Percentiles rank a stretch among this genome's conserved stretches.
These are phyloP conservation scores for Crax fasciolata DNA, from an alignment of 2,797 vertebrate genomes.

Conservation along the genomic window DNA sequence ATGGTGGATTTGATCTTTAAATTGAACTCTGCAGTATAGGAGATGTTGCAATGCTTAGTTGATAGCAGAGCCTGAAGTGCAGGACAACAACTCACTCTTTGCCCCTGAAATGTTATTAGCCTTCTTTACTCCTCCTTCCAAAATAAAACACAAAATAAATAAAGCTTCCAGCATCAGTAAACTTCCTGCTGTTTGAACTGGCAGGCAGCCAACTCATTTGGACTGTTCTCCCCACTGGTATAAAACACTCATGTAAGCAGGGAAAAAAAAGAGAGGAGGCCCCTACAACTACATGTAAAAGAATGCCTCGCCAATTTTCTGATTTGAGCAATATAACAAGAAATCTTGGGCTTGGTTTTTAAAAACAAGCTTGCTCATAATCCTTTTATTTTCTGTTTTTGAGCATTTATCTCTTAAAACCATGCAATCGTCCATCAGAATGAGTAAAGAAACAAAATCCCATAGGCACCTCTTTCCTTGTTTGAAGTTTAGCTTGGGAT, in stretches of 20 bases:
- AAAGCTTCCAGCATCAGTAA: conserved; percentile 51
- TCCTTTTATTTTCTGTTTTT: neutral
- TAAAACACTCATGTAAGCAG: conserved; percentile 20
- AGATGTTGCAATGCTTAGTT: conserved; percentile 17
- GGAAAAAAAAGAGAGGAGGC: neutral
- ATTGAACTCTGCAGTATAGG: conserved; percentile 26
- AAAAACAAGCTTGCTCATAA: neutral
- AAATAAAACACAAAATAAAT: conserved; percentile 67
- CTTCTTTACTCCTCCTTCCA: conserved; percentile 39
- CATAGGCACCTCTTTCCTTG: neutral
- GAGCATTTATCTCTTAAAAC: conserved; percentile 43
- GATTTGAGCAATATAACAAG: neutral
- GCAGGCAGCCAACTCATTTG: conserved; percentile 48
- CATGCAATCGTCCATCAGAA: neutral
- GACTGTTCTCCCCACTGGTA: conserved; percentile 19
- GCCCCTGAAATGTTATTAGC: conserved; percentile 49
- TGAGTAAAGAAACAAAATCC: neutral
- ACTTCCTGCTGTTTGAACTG: conserved; percentile 49
- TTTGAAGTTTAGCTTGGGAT: conserved; percentile 2
- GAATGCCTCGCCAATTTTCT: neutral
- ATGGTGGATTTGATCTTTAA: conserved; percentile 40
- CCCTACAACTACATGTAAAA: neutral
- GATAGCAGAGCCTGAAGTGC: conserved; percentile 24
- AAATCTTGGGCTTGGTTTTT: neutral
- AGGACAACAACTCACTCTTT: conserved; percentile 47